Evolutionary conservation across 2,888 invertebrate species (phyloP), one percentile per base, ranked within the genome.

Genomic region (Dioctria rufipes): DNA sequence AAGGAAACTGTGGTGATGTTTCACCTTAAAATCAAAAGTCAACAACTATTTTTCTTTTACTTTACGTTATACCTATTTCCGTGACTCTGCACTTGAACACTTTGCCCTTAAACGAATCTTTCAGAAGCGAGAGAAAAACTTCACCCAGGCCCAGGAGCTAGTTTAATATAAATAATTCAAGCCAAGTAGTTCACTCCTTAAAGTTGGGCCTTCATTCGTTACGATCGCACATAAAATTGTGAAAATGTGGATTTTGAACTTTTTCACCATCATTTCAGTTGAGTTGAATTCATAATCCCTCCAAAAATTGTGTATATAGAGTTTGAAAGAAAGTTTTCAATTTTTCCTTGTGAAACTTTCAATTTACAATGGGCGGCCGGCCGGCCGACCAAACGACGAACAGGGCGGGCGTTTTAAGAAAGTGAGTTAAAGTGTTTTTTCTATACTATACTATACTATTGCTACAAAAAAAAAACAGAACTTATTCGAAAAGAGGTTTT

Each of bases 271-370:
- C 71, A 54, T 46, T 51, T 71, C 39, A 39, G 5, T n/a, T 25
- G 43, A 46, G 67, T 46, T 67, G 67, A 54, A 71, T 71, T 71
- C 71, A 71, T 71, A 71, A 71, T 71, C 71, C 25, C 25, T 71
- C 42, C 71, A 39, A 71, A 25, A 71, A 71, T 71, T 71, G 71
- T 71, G 71, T 71, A 25, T 25, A 25, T 25, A 46, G 40, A 71
- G 71, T 71, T 71, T 71, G 51, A 71, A 71, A 71, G 71, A 54
- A 71, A 71, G 43, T 71, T 71, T 71, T 51, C 71, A 71, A 71
- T 71, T 71, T 71, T 71, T 40, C 71, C 51, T 54, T 39, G 71
- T 9, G 46, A 71, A 71, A 71, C 51, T 71, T 71, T 71, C 71
- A 71, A 71, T 71, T 71, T 71, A 71, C 71, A 71, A 71, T 40